Conservation (phyloP, 1,140 invertebrate genomes). For the Gonioctena quinquepunctata region DNA sequence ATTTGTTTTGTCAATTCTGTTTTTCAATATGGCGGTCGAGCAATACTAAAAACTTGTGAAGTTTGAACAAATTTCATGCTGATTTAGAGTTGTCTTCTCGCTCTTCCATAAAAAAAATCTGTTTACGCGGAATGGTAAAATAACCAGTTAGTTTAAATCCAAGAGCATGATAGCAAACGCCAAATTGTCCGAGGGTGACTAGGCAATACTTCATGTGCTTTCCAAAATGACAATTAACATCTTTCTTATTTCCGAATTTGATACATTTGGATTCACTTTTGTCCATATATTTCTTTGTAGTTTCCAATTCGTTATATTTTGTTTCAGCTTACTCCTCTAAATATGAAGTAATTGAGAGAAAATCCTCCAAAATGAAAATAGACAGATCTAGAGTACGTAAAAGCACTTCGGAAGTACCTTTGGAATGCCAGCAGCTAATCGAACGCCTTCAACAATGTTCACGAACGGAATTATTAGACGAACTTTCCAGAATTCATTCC, state of each 20-base stretch:
- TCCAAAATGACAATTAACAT: background rate
- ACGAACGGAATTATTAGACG: constrained; percentile 71
- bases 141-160: background rate
- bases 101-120: background rate
- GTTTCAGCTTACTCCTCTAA: constrained; percentile 7
- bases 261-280: too few species aligned
- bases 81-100: background rate
- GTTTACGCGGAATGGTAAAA: background rate
- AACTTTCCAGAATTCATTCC: constrained; percentile 76
- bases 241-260: too few species aligned
- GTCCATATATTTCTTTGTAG: too few species aligned
- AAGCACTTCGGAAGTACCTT: constrained; percentile 85
- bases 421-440: constrained; percentile 81
- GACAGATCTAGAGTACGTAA: constrained; percentile 85
- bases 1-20: constrained; percentile 42
- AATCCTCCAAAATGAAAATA: constrained; percentile 74
- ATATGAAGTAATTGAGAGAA: constrained; percentile 22
- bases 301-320: too few species aligned
- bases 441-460: constrained; percentile 75
- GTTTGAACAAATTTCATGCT: constrained; percentile 17
- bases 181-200: constrained; percentile 13
- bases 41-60: constrained; percentile 35
- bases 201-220: constrained; percentile 13
- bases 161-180: background rate
- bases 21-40: constrained; percentile 46